Percentiles rank a stretch among this genome's conserved stretches.
Evolutionary conservation across 2,113 vertebrate genomes (phyloP).

Genomic region (Perca flavescens): DNA sequence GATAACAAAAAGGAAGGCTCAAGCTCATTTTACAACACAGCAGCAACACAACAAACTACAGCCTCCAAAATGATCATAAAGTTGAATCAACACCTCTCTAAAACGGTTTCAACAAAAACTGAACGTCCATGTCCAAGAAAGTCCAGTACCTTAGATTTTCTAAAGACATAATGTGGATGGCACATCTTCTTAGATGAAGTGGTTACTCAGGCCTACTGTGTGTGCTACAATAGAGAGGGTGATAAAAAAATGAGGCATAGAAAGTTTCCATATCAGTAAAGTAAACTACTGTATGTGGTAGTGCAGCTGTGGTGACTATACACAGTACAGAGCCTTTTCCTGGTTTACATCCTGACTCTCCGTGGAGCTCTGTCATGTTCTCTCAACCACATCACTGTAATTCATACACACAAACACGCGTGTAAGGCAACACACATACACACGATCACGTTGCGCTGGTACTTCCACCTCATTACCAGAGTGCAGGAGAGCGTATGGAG

Average conservation of each 20-base stretch:
- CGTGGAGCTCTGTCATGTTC: slow-evolving; percentile 52
- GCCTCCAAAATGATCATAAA: not conserved
- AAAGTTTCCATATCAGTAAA: slow-evolving; percentile 54
- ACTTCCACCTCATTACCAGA: slow-evolving; percentile 61
- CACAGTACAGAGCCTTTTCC: slow-evolving; percentile 43
- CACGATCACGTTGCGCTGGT: not conserved
- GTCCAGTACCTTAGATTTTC: not conserved
- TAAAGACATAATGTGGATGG: not conserved
- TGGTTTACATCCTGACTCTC: slow-evolving; percentile 65
- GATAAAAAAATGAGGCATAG: slow-evolving; percentile 20
- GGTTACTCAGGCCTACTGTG: not conserved
- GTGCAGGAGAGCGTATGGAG: slow-evolving; percentile 32
- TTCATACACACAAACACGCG: slow-evolving; percentile 46
- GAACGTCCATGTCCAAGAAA: too few species aligned
- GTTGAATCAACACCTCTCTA: too few species aligned
- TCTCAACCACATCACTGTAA: slow-evolving; percentile 49
- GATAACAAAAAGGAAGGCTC: not conserved
- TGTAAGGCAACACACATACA: slow-evolving; percentile 24
- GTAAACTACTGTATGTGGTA: slow-evolving; percentile 35
- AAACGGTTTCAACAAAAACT: too few species aligned
- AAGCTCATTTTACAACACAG: not conserved
- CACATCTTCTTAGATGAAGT: not conserved
- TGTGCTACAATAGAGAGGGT: not conserved
- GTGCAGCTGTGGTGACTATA: slow-evolving; percentile 54
- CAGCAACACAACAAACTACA: not conserved